Conservation (phyloP, 2,113 vertebrate genomes). For the Galemys pyrenaicus region DNA sequence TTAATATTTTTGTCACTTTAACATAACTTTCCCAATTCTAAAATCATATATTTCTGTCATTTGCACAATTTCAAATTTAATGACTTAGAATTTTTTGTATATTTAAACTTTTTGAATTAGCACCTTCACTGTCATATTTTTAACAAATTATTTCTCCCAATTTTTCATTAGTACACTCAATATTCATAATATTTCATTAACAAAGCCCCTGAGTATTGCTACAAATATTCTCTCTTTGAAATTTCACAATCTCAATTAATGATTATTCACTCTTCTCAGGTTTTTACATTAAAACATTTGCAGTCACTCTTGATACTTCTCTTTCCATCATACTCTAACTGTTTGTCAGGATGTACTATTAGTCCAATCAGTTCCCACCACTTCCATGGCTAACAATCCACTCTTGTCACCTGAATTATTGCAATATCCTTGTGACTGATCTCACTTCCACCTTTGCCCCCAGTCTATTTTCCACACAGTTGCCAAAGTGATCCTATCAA, state of each 20-base stretch:
- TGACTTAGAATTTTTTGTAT: not conserved
- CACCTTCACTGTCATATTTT: not conserved
- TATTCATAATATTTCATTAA: not conserved
- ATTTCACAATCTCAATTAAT: not conserved
- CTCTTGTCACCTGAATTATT: not conserved
- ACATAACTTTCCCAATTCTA: not conserved
- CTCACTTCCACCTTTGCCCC: not conserved
- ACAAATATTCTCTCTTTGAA: not conserved
- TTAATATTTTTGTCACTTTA: not conserved
- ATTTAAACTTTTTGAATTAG: not conserved
- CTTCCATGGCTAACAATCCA: not conserved
- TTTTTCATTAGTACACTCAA: not conserved
- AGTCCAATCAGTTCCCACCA: not conserved
- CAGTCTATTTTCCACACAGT: not conserved
- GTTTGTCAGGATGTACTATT: not conserved
- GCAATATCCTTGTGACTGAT: not conserved
- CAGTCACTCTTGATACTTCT: not conserved
- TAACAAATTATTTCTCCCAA: not conserved
- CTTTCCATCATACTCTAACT: not conserved
- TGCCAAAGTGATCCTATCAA: constrained; percentile 43
- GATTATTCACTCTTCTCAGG: not conserved
- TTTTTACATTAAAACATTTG: not conserved
- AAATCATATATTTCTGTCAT: not conserved
- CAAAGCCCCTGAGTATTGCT: not conserved
- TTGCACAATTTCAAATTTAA: not conserved